These are phyloP conservation scores for Hemiprocne comata DNA, from an alignment of 2,113 vertebrate species.

Conservation along the genomic window DNA sequence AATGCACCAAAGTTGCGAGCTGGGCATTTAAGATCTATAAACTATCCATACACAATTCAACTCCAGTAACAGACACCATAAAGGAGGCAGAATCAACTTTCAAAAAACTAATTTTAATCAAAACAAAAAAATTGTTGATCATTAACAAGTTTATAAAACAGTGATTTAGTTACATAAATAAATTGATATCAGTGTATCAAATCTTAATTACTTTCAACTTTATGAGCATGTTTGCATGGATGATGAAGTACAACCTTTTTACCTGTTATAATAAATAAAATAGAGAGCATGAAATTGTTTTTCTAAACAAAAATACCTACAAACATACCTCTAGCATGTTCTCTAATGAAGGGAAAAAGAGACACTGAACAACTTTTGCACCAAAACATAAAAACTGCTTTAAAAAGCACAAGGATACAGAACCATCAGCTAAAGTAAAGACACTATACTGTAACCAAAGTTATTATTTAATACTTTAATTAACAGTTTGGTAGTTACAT, in stretches of 20 bases:
- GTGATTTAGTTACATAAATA: conserved; percentile 99
- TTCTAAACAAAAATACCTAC: conserved; percentile 94
- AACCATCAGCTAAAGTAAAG: conserved; percentile 95
- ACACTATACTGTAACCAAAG: conserved; percentile 76
- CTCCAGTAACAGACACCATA: conserved; percentile 63
- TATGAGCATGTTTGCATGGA: conserved; percentile 97
- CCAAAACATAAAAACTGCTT: conserved; percentile 88
- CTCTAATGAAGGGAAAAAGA: conserved; percentile 91
- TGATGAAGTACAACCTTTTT: conserved; percentile 96
- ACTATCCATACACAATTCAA: conserved; percentile 1
- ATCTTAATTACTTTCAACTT: conserved; percentile 99
- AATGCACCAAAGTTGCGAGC: not conserved
- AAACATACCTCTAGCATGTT: conserved; percentile 94
- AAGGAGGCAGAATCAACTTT: conserved; percentile 85
- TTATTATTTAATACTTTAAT: conserved; percentile 93
- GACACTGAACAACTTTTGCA: conserved; percentile 96
- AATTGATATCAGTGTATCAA: conserved; percentile 99
- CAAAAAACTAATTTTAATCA: conserved; percentile 98
- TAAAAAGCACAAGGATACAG: conserved; percentile 94
- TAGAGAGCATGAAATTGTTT: conserved; percentile 87
- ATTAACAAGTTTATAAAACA: conserved; percentile 99
- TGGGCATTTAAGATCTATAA: not conserved
- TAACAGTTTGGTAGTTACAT: conserved; percentile 96
- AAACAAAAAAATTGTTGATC: conserved; percentile 96
- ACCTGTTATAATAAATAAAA: conserved; percentile 97